These are phyloP conservation scores for Lottia gigantea DNA, from an alignment of 2,888 invertebrate species.

Conservation along the genomic window DNA sequence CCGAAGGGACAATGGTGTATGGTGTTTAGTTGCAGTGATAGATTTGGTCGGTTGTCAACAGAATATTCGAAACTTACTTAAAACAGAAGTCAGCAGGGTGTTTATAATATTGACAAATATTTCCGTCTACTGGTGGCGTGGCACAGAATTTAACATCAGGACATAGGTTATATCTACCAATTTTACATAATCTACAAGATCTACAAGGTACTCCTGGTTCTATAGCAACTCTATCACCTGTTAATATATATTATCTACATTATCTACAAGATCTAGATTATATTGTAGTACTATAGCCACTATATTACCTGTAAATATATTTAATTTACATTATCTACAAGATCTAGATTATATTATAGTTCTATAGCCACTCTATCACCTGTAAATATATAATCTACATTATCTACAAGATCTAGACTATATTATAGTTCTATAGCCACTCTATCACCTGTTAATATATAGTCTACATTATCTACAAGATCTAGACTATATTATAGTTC, in stretches of 20 bases:
- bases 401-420: neutral
- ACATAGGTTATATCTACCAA: constrained; percentile 55
- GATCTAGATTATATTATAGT: constrained; percentile 50
- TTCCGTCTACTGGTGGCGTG: constrained; percentile 55
- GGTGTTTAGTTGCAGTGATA: no score
- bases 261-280: neutral
- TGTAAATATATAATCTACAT: constrained; percentile 16
- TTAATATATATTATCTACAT: neutral
- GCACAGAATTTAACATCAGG: constrained; percentile 57
- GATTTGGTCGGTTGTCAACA: no score
- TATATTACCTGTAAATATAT: constrained; percentile 16
- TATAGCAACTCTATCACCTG: constrained; percentile 56
- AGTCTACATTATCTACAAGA: no score
- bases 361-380: constrained; percentile 59
- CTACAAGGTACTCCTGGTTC: constrained; percentile 57
- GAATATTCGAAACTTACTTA: constrained; percentile 34
- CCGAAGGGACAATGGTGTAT: no score
- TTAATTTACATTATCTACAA: constrained; percentile 47
- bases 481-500: no score
- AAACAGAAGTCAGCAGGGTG: constrained; percentile 57
- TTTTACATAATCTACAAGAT: constrained; percentile 45
- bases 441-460: no score
- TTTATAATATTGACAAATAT: constrained; percentile 43
- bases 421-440: neutral
- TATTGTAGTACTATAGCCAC: neutral